Percentiles rank a stretch among this genome's conserved stretches.
Evolutionary conservation across 2,113 vertebrate species (phyloP).

Genomic region (Thalassoma bifasciatum): DNA sequence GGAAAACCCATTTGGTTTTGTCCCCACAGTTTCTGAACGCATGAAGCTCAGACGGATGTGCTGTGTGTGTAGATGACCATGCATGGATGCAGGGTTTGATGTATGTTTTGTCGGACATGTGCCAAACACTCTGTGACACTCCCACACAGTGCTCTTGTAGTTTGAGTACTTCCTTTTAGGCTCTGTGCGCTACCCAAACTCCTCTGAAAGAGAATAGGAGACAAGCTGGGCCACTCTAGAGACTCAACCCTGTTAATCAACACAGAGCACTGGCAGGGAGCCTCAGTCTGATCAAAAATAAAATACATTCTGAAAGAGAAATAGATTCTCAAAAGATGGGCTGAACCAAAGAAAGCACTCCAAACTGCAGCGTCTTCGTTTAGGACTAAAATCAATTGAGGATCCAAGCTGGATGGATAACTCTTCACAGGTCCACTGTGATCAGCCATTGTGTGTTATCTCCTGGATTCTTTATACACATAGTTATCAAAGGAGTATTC

Average conservation of each 20-base stretch:
- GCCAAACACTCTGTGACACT: conserved; percentile 65
- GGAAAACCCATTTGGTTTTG: conserved; percentile 24
- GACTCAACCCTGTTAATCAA: conserved; percentile 85
- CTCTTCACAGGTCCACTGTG: conserved; percentile 39
- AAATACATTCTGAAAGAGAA: conserved; percentile 76
- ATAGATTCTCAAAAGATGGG: conserved; percentile 64
- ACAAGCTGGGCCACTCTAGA: conserved; percentile 77
- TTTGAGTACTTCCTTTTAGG: conserved; percentile 55
- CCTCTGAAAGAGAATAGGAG: conserved; percentile 85
- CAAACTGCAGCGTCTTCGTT: conserved; percentile 55
- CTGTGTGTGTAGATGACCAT: conserved; percentile 29
- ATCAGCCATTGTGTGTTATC: conserved; percentile 41
- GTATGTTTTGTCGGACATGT: conserved; percentile 46
- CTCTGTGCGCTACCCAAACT: conserved; percentile 60
- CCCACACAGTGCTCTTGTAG: conserved; percentile 61
- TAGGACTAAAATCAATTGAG: conserved; percentile 46
- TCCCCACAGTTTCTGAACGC: conserved; percentile 22
- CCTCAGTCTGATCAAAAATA: conserved; percentile 82
- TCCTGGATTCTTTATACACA: conserved; percentile 51
- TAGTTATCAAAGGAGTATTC: conserved; percentile 42
- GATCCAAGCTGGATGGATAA: conserved; percentile 46
- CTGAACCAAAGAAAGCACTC: conserved; percentile 53
- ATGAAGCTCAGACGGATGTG: conserved; percentile 22
- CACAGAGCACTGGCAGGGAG: conserved; percentile 79
- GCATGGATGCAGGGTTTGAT: conserved; percentile 54